These are phyloP conservation scores for Leptodirus hochenwartii DNA, from an alignment of 2,888 invertebrate species.

Conservation along the genomic window DNA sequence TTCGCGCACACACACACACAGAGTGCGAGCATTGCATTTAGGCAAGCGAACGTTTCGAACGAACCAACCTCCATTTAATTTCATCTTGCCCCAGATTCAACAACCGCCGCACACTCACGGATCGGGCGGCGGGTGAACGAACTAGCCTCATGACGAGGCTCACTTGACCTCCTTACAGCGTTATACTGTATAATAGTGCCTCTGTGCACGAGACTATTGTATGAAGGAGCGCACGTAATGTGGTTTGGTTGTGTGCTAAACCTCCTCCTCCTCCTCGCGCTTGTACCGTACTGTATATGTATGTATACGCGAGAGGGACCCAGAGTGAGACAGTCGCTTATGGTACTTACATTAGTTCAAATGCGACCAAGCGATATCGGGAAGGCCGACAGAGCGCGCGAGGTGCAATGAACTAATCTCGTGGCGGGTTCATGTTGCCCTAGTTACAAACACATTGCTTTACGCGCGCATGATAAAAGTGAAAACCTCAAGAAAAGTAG, in stretches of 20 bases:
- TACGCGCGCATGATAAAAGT: conserved; percentile 6
- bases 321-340: conserved; percentile 17
- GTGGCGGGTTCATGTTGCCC: conserved; percentile 25
- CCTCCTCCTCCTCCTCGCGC: no score
- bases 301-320: no score
- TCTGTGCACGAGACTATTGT: conserved; percentile 4
- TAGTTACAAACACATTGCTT: conserved; percentile 18
- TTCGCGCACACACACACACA: conserved; percentile 3
- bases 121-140: conserved; percentile 42
- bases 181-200: no score
- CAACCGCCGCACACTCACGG: conserved; percentile 33
- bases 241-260: no score
- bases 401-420: conserved; percentile 41
- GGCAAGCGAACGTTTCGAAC: conserved; percentile 9
- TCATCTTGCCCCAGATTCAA: conserved; percentile 45
- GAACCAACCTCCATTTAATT: conserved; percentile 33
- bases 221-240: conserved; percentile 5
- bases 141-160: conserved; percentile 34
- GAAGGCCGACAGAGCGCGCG: no score
- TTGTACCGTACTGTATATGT: no score
- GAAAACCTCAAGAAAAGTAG: conserved; percentile 4
- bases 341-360: conserved; percentile 12
- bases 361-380: conserved; percentile 19
- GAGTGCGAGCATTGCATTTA: conserved; percentile 4
- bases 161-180: conserved; percentile 25